phyloP scores from a whole-genome alignment of 2,797 vertebrate genomes.

The Esox masquinongy region DNA sequence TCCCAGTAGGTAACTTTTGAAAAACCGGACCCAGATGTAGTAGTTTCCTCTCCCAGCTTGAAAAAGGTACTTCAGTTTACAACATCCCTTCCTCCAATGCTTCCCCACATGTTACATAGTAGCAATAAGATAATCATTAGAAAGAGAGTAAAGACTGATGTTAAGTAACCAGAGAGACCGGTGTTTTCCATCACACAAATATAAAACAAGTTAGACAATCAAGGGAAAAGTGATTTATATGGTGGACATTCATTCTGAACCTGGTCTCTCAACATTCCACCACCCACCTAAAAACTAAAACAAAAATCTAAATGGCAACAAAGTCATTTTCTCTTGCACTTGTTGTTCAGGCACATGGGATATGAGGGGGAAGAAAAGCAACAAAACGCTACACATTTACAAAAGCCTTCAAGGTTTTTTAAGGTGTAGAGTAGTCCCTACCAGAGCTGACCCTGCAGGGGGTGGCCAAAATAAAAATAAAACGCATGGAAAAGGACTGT shows the following conservation, averaged over 20 bases:
- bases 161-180: neutral
- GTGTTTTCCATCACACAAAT: neutral
- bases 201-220: neutral
- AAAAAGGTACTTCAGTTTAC: neutral
- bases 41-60: neutral
- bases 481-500: no score
- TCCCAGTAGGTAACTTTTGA: no score
- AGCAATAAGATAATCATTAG: constrained; percentile 5
- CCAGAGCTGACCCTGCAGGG: neutral
- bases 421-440: neutral
- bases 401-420: neutral
- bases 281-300: neutral
- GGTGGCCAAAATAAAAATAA: no score
- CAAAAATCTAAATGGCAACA: neutral
- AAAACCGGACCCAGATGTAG: neutral
- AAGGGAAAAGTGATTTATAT: neutral
- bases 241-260: neutral
- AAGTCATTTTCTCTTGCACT: neutral
- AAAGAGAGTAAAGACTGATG: constrained; percentile 1
- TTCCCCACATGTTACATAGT: constrained; percentile 9
- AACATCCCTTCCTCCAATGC: neutral
- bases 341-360: neutral
- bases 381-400: neutral
- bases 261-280: neutral
- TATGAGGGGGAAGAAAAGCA: neutral